Base-by-base conservation (phyloP, 1,140 invertebrate species). In the Calephelis nemesis region DNA sequence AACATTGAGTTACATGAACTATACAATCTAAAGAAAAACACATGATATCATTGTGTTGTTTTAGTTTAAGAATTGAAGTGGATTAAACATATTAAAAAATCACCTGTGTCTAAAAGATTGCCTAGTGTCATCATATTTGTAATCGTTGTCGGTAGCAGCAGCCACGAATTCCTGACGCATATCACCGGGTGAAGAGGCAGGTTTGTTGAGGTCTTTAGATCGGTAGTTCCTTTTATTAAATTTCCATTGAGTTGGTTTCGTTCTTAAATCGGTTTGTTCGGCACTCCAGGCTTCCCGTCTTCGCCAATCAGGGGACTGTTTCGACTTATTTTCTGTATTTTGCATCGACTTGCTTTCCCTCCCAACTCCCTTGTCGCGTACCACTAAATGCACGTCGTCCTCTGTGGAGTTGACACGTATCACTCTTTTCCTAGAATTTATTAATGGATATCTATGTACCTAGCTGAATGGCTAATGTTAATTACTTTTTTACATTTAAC, bases 221-320 rank as follows among this genome's bases (percentile, higher is more conserved):
- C 82, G 90, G n/a, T 90, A 92, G 71, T 94, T 95, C 78, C 94
- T 92, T 70, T 94, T 94, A 83, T 95, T 95, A 78, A 96, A 96
- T 79, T 95, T 94, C 95, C 95, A 96, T 70, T 95, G 94, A 68
- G 93, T 94, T 67, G 93, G 92, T 74, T 94, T 94, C 64, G 95
- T 94, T 83, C 93, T 92, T 77, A 93, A 89, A 86, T 94, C 93
- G 76, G 93, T 87, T 78, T 93, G 93, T 83, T 96, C 95, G 42
- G 95, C 95, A 77, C 95, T 96, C 96, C 96, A 96, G 12, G 96
- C 95, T 90, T 96, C 95, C 76, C 95, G 94, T 83, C 94, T 93
- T 76, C 94, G 93, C 94, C 95, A 95, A 81, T 95, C 94, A 72
- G 93, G 94, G 88, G 94, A 94, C 93, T 95, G 94, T 84, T 95